These are phyloP conservation scores for Drosophila robusta DNA, from an alignment of 2,888 invertebrate genomes.

Conservation along the genomic window DNA sequence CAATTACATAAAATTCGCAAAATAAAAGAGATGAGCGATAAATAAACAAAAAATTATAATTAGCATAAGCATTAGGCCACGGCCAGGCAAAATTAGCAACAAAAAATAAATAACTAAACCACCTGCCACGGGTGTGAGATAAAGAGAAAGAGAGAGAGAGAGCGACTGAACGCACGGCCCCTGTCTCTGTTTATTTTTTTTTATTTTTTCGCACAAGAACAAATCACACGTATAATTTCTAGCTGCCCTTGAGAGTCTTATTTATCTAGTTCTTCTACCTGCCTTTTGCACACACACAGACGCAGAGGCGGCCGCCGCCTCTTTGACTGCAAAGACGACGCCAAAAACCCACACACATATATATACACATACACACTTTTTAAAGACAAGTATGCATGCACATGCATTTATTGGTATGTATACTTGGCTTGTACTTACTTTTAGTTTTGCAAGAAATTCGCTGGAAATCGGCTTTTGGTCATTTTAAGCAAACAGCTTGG, in stretches of 20 bases:
- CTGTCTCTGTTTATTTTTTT: conserved; percentile 34
- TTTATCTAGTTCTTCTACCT: conserved; percentile 65
- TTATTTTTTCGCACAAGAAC: conserved; percentile 50
- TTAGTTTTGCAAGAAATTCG: conserved; percentile 55
- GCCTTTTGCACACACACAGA: conserved; percentile 44
- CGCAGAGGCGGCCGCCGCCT: conserved; percentile 51
- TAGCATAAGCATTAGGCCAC: conserved; percentile 43
- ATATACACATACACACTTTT: conserved; percentile 2
- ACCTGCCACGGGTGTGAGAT: conserved; percentile 42
- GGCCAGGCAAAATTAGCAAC: conserved; percentile 49
- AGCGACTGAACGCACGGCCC: neutral
- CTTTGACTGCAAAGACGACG: conserved; percentile 51
- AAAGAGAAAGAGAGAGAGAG: neutral
- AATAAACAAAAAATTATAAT: conserved; percentile 32
- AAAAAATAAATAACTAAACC: conserved; percentile 32
- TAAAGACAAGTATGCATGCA: conserved; percentile 47
- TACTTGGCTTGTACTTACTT: conserved; percentile 62
- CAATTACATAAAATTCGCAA: conserved; percentile 64
- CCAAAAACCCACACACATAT: conserved; percentile 59
- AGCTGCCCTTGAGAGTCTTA: conserved; percentile 73
- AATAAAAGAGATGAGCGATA: conserved; percentile 3
- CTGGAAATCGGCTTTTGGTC: conserved; percentile 54
- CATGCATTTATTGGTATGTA: conserved; percentile 49
- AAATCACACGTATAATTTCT: conserved; percentile 61
- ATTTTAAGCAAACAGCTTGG: conserved; percentile 18